These are phyloP conservation scores for Astropecten irregularis DNA, from an alignment of 53 echinoderm and acorn worm genomes.

Conservation along the genomic window DNA sequence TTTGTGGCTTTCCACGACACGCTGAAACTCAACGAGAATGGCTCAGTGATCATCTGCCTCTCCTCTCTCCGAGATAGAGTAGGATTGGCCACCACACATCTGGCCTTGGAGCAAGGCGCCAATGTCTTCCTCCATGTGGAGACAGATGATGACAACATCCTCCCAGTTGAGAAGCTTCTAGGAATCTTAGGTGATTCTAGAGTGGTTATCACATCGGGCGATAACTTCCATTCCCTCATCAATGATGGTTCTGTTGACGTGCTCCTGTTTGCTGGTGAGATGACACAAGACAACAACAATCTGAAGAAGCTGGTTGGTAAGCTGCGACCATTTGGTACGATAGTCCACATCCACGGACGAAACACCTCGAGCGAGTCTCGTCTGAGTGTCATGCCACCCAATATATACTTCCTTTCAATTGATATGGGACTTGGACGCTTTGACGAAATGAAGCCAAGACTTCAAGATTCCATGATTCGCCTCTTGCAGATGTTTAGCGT, in stretches of 20 bases:
- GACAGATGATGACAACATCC: slow-evolving; percentile 88
- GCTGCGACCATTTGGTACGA: slow-evolving; percentile 91
- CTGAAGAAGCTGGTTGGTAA: slow-evolving; percentile 85
- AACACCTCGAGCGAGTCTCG: slow-evolving; percentile 71
- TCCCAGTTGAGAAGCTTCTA: slow-evolving; percentile 93
- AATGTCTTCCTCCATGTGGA: slow-evolving; percentile 93
- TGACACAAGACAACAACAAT: slow-evolving; percentile 80
- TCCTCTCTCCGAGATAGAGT: slow-evolving; percentile 90
- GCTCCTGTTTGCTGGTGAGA: slow-evolving; percentile 91
- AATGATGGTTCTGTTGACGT: slow-evolving; percentile 94
- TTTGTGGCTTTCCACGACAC: slow-evolving; percentile 98
- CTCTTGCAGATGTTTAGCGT: slow-evolving; percentile 94
- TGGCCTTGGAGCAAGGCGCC: slow-evolving; percentile 95
- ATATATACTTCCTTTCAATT: slow-evolving; percentile 89
- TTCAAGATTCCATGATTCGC: slow-evolving; percentile 95
- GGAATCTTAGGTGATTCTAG: slow-evolving; percentile 91
- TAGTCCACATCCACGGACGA: slow-evolving; percentile 90
- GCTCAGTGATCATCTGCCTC: slow-evolving; percentile 89
- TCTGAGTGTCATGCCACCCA: slow-evolving; percentile 78
- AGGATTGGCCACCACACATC: slow-evolving; percentile 92
- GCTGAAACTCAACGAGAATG: slow-evolving; percentile 86
- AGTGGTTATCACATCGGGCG: slow-evolving; percentile 90
- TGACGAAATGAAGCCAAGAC: slow-evolving; percentile 82
- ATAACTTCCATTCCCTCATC: slow-evolving; percentile 89
- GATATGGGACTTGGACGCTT: slow-evolving; percentile 93